Base-by-base conservation (phyloP, 1,140 invertebrate species). In the Sinella curviseta region DNA sequence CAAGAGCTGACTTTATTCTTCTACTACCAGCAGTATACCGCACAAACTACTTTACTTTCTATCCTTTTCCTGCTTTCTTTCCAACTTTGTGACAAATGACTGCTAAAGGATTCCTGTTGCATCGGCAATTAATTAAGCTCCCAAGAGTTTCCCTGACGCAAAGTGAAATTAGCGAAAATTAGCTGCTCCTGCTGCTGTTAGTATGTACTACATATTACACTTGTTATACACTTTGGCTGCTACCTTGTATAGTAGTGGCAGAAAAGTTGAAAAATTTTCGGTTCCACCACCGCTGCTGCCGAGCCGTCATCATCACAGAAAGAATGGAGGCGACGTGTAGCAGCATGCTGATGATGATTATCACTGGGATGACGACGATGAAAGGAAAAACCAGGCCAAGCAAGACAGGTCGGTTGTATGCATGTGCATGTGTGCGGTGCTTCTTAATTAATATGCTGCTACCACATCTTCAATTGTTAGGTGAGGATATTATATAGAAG, bases 121-220 rank as follows among this genome's bases (percentile, higher is more conserved):
- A 60, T 60, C 55, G 55, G 55, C 55, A 60, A 60, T 60, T 60
- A 60, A 60, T 60, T 60, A 60, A 60, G 55, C 55, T 60, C 55
- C 55, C 55, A 60, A 60, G 55, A 60, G 55, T 60, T 60, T 60
- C n/a, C 55, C 55, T 60, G 55, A 60, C 55, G 24, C 55, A 60
- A 60, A 60, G 55, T 60, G 55, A 60, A 60, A 60, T 60, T 60
- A 60, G 55, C n/a, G 55, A 60, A 60, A 60, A 60, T 60, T 60
- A 60, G 55, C 55, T 60, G 3, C 8, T 60, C 8, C 55, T 60
- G 55, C 55, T 60, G 14, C 55, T 60, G 3, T 24, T 17, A 48
- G 39, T 8, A 4, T 48, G 39, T n/a, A n/a, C n/a, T n/a, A n/a
- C n/a, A n/a, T n/a, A n/a, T n/a, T n/a, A n/a, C n/a, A n/a, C n/a